A percentile compares a stretch with the other conserved stretches of the same genome.
These are phyloP conservation scores for Atherinomorus stipes DNA, from an alignment of 2,113 vertebrate genomes.

Conservation along the genomic window DNA sequence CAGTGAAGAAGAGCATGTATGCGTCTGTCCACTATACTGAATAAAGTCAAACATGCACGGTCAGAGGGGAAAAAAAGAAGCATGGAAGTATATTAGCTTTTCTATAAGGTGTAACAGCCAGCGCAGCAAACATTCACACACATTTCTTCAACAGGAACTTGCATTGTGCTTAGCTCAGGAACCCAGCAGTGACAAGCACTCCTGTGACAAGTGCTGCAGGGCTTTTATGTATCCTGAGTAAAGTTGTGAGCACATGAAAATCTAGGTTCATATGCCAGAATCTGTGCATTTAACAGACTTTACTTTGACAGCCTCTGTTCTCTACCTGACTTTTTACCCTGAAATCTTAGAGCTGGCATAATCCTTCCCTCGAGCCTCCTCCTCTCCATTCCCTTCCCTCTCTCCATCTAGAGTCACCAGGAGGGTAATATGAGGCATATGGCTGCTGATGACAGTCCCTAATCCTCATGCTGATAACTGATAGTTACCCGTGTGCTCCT, in stretches of 20 bases:
- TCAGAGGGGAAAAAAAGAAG: constrained; percentile 24
- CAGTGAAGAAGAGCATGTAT: constrained; percentile 55
- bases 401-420: constrained; percentile 72
- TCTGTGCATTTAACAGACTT: constrained; percentile 54
- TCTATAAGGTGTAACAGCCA: constrained; percentile 9
- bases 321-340: constrained; percentile 75
- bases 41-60: constrained; percentile 45
- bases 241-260: constrained; percentile 32
- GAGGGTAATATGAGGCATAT: constrained; percentile 76
- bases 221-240: constrained; percentile 19
- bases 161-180: constrained; percentile 48
- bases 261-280: constrained; percentile 12
- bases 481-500: constrained; percentile 68
- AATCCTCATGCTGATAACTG: constrained; percentile 76
- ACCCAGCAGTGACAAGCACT: constrained; percentile 35
- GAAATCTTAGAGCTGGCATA: constrained; percentile 70
- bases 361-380: constrained; percentile 68
- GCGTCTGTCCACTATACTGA: constrained; percentile 48
- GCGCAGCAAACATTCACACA: constrained; percentile 11
- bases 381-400: constrained; percentile 39
- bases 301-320: constrained; percentile 68
- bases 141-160: constrained; percentile 45
- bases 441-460: constrained; percentile 76
- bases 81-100: constrained; percentile 35
- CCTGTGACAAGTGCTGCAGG: constrained; percentile 33